These are phyloP conservation scores for Ormyrus pomaceus DNA, from an alignment of 2,888 invertebrate species.

Conservation along the genomic window DNA sequence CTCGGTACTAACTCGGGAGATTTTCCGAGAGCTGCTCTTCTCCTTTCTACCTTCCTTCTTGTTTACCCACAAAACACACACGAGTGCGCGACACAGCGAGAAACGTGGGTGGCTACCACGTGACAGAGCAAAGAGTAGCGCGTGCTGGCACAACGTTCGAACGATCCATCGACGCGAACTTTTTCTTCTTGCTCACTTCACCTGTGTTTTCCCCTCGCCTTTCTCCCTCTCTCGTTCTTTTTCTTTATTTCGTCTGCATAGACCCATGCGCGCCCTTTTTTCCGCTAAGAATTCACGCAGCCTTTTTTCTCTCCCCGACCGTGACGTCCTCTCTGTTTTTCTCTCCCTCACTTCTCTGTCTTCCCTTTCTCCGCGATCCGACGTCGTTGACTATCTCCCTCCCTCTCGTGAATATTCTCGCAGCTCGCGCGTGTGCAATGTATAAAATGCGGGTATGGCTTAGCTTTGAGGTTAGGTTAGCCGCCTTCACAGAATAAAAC, in stretches of 20 bases:
- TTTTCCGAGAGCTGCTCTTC: conserved; percentile 3
- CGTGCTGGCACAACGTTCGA: conserved; percentile 50
- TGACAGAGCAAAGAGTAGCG: conserved; percentile 60
- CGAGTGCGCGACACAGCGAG: conserved; percentile 67
- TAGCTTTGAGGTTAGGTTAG: conserved; percentile 40
- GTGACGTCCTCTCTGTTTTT: conserved; percentile 32
- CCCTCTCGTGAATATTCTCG: not conserved
- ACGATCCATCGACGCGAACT: conserved; percentile 33
- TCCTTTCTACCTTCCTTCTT: conserved; percentile 54
- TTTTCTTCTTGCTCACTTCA: not conserved
- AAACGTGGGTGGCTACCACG: conserved; percentile 75
- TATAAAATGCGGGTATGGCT: conserved; percentile 15
- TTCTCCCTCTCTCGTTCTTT: not conserved
- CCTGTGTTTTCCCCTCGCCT: not conserved
- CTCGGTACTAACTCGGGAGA: too few species aligned
- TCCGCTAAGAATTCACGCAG: not conserved
- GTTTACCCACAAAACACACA: conserved; percentile 72
- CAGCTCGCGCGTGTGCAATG: conserved; percentile 22
- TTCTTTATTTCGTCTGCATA: not conserved
- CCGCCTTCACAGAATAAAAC: not conserved
- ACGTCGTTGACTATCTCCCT: not conserved
- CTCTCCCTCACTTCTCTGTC: not conserved
- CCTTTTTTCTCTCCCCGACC: not conserved
- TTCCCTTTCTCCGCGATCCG: not conserved
- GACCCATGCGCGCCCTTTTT: not conserved